A percentile compares a stretch with the other conserved stretches of the same genome.
Conservation (phyloP, 2,888 invertebrate genomes). For the Cepaea hortensis region DNA sequence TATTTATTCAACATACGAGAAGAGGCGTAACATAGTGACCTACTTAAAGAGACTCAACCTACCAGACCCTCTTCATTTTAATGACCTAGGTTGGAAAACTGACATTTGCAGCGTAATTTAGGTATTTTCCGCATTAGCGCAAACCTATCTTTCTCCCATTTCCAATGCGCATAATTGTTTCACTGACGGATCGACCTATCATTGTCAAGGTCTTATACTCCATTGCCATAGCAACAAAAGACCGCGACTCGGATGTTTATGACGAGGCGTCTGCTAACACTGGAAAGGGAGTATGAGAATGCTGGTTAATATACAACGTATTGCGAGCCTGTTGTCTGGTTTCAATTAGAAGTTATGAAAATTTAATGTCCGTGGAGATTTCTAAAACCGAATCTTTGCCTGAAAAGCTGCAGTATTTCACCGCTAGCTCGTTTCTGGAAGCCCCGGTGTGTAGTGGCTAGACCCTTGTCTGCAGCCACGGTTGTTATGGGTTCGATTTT, state of each 20-base stretch:
- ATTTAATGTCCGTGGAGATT: background rate
- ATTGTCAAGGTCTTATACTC: background rate
- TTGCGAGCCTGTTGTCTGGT: background rate
- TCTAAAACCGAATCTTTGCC: background rate
- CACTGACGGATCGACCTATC: constrained; percentile 12
- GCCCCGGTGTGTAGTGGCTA: too few species aligned
- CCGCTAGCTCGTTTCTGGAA: too few species aligned
- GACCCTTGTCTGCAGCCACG: too few species aligned
- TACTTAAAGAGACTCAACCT: constrained; percentile 1
- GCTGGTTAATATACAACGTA: background rate
- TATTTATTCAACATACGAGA: background rate
- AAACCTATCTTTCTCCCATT: background rate
- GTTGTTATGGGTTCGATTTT: too few species aligned
- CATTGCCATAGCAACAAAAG: constrained; percentile 29
- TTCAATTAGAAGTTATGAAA: constrained; percentile 31
- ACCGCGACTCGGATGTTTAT: background rate
- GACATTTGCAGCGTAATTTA: constrained; percentile 23
- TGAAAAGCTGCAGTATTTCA: too few species aligned
- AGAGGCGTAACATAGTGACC: background rate
- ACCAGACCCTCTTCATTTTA: background rate
- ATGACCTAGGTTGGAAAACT: background rate
- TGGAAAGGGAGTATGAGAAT: background rate
- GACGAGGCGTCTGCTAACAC: background rate
- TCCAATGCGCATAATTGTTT: background rate
- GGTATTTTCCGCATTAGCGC: background rate